These are phyloP conservation scores for Cinclus mexicanus DNA, from an alignment of 2,113 vertebrate genomes.

Conservation along the genomic window DNA sequence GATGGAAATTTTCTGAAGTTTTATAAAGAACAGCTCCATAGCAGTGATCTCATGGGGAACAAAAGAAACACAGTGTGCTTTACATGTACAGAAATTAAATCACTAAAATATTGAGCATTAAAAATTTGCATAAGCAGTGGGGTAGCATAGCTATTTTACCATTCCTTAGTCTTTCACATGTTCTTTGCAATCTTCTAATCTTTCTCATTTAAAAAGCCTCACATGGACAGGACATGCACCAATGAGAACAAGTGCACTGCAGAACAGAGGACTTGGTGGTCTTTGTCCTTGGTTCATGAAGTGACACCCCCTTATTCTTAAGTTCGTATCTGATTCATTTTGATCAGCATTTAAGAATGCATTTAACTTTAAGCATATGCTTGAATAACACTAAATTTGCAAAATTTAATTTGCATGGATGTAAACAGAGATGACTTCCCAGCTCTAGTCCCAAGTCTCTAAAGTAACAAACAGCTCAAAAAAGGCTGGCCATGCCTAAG, in stretches of 20 bases:
- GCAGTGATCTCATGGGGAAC: neutral
- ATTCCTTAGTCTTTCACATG: neutral
- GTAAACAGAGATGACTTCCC: neutral
- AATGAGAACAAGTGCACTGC: neutral
- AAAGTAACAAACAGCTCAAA: neutral
- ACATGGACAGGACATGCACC: neutral
- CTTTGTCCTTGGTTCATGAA: neutral
- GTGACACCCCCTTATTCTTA: fast-evolving
- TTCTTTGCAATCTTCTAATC: neutral
- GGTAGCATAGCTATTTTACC: neutral
- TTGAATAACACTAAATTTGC: neutral
- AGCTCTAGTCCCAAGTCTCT: neutral
- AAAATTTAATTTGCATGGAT: neutral
- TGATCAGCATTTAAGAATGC: neutral
- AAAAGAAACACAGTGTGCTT: neutral
- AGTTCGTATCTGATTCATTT: neutral
- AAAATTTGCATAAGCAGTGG: neutral
- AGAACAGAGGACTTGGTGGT: neutral
- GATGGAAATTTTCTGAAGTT: neutral
- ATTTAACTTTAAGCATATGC: neutral
- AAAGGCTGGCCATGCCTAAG: neutral
- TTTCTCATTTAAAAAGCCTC: neutral
- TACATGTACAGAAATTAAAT: neutral
- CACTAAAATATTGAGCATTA: neutral
- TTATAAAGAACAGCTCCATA: neutral